Base-by-base conservation (phyloP, 2,797 vertebrate genomes). In the Labroides dimidiatus region DNA sequence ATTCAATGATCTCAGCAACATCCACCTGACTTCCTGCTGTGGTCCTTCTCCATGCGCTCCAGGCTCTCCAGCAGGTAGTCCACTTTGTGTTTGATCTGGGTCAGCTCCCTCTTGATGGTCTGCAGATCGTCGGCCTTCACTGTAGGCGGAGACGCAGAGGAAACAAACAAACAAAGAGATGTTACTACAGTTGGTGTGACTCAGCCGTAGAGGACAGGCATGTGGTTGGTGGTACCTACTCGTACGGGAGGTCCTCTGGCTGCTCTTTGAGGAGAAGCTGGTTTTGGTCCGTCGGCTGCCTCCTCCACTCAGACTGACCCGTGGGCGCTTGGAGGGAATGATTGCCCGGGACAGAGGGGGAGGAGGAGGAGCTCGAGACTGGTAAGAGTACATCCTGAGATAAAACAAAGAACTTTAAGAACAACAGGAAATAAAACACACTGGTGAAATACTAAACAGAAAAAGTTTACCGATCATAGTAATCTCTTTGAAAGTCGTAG, bases 41-140 rank as follows among this genome's bases (percentile, higher is more conserved):
- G 95, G 42, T 96, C 95, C 77, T 94, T 94, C 78, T 96, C 96
- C 89, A 96, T 96, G 84, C 93, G 93, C 78, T 96, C 96, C 59
- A 96, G 86, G 84, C 93, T 96, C 85, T 96, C 95, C 90, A 96
- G 89, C 62, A 96, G 92, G 79, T 94, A 95, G 84, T 96, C 96
- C 90, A 96, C 95, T 84, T 96, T 96, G 92, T 95, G 94, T 78
- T 96, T 97, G 89, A 96, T 96, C 90, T 95, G 95, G 13, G 94
- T 94, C 66, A 96, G 91, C 66, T 96, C 96, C 69, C 94, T 94
- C 88, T 97, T 96, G 74, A 96, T 95, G 68, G 94, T 92, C 87
- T 96, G 95, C 69, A 96, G 90, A 24, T 96, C 95, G 54, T 96
- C 95, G 1, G 84, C 89, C 91, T 94, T 96, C 92, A 96, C 96